Conservation (phyloP, 2,888 invertebrate genomes). For the Trimorus sp. region DNA sequence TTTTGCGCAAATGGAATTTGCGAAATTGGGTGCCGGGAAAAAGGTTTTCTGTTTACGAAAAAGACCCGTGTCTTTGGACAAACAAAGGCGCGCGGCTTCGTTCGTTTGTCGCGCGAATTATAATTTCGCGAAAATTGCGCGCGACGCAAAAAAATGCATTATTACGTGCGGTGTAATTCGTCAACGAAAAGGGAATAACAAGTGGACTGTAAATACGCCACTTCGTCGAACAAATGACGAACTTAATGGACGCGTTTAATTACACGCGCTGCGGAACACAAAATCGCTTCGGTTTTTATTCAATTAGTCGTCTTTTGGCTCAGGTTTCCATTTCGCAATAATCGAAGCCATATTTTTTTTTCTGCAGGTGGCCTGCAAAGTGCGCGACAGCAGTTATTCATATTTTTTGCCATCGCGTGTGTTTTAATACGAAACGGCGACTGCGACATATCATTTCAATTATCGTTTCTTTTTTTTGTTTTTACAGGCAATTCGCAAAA, state of each 20-base stretch:
- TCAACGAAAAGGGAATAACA: conserved; percentile 34
- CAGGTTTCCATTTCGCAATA: conserved; percentile 9
- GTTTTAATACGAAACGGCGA: conserved; percentile 17
- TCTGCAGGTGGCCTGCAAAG: not conserved
- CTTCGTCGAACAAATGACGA: conserved; percentile 23
- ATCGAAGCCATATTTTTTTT: not conserved
- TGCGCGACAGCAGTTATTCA: too few species aligned
- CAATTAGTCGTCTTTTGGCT: conserved; percentile 20
- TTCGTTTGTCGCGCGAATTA: not conserved
- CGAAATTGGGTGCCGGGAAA: not conserved
- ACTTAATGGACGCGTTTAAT: conserved; percentile 40
- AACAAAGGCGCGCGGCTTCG: conserved; percentile 1
- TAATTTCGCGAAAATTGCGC: conserved; percentile 39
- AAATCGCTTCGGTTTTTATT: conserved; percentile 34
- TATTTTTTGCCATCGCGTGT: too few species aligned
- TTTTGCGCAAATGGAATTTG: conserved; percentile 13
- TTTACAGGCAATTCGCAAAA: too few species aligned
- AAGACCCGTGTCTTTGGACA: conserved; percentile 24
- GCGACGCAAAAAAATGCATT: conserved; percentile 26
- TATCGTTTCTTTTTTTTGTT: too few species aligned
- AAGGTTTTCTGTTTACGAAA: conserved; percentile 29
- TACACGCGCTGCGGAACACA: conserved; percentile 18
- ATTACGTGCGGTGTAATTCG: conserved; percentile 33
- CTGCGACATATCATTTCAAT: conserved; percentile 29
- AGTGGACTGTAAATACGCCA: conserved; percentile 30